Percentiles rank a stretch among this genome's conserved stretches.
phyloP scores from a whole-genome alignment of 2,888 invertebrate genomes.

The Yponomeuta cagnagella region DNA sequence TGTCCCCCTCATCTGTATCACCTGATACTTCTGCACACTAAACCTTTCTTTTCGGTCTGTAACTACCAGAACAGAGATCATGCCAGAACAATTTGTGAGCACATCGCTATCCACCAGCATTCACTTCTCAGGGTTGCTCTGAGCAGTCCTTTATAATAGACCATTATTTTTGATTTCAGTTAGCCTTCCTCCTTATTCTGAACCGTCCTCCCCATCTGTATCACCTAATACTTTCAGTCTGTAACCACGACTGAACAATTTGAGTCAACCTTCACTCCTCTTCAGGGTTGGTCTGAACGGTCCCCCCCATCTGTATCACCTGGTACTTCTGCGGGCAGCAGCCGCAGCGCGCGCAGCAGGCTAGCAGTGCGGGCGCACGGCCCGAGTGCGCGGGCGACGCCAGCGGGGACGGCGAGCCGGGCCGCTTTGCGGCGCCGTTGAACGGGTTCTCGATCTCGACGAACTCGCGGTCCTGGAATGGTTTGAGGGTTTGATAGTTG shows the following conservation, averaged over 20 bases:
- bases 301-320: conserved; percentile 63
- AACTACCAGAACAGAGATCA: no score
- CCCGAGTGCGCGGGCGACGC: conserved; percentile 92
- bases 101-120: no score
- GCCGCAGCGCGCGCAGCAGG: conserved; percentile 90
- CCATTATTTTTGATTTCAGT: no score
- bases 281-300: not conserved
- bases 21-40: not conserved
- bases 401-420: conserved; percentile 90
- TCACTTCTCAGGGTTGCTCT: no score
- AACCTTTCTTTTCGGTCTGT: no score
- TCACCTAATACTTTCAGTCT: conserved; percentile 83
- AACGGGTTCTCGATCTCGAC: conserved; percentile 96
- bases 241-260: not conserved
- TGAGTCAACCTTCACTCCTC: not conserved
- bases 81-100: no score
- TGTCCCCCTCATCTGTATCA: not conserved
- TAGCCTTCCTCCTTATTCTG: not conserved
- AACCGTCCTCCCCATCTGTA: conserved; percentile 6
- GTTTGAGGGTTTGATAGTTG: not conserved
- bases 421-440: conserved; percentile 95
- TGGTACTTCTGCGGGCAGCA: conserved; percentile 93
- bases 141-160: no score
- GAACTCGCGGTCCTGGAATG: conserved; percentile 93
- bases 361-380: conserved; percentile 82